Evolutionary conservation across 2,888 invertebrate species (phyloP).

Genomic region (Mythimna vitellina): DNA sequence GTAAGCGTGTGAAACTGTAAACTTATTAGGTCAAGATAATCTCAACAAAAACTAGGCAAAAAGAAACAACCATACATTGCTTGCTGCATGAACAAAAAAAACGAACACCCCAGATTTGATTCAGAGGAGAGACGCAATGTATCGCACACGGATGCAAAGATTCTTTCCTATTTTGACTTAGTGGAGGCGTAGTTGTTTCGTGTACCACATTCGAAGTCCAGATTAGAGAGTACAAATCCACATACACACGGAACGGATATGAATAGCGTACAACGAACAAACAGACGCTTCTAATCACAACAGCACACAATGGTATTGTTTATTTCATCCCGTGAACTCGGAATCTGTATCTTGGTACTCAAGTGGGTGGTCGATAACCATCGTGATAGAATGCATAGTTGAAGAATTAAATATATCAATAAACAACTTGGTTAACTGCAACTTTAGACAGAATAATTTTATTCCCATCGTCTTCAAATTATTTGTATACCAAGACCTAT

Average conservation of each 20-base stretch:
- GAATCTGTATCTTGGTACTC: constrained; percentile 79
- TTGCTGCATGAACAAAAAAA: background rate
- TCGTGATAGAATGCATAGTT: constrained; percentile 51
- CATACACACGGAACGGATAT: constrained; percentile 77
- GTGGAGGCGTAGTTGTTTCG: constrained; percentile 28
- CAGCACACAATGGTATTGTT: constrained; percentile 87
- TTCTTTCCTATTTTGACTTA: background rate
- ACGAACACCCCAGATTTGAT: too few species aligned
- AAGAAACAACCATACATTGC: constrained; percentile 17
- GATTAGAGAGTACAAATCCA: constrained; percentile 67
- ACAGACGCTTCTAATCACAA: constrained; percentile 87
- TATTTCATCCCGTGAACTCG: constrained; percentile 83
- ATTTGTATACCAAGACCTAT: background rate
- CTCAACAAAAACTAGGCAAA: background rate
- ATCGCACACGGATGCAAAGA: background rate
- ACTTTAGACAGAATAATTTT: background rate
- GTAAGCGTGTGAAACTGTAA: constrained; percentile 36
- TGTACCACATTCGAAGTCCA: constrained; percentile 47
- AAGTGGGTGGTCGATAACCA: constrained; percentile 84
- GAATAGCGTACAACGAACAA: constrained; percentile 78
- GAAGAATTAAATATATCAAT: constrained; percentile 47
- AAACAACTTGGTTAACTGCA: constrained; percentile 23
- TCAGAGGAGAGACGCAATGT: constrained; percentile 3
- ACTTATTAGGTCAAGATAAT: constrained; percentile 48
- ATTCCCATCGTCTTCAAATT: background rate